Conservation (phyloP, 2,888 invertebrate species). For the Mythimna pallens region DNA sequence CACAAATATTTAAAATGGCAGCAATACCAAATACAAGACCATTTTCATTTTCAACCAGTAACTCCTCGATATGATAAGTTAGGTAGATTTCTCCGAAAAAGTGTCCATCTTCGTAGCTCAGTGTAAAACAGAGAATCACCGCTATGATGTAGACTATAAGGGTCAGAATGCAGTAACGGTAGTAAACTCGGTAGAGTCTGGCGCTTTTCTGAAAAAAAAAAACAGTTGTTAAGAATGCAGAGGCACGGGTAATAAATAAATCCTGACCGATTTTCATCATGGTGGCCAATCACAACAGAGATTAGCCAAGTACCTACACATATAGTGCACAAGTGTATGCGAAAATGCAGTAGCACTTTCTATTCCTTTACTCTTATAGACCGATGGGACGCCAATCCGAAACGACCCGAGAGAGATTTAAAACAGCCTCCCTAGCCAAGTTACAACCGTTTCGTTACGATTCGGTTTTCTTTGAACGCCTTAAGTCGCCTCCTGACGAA, state of each 20-base stretch:
- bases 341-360: no score
- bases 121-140: not conserved
- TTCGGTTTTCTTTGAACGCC: no score
- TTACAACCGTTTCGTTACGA: no score
- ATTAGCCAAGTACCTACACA: no score
- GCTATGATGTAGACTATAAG: conserved; percentile 13
- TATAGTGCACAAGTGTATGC: no score
- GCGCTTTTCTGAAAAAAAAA: conserved; percentile 29
- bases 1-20: conserved; percentile 22
- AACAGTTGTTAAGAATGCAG: not conserved
- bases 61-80: conserved; percentile 4
- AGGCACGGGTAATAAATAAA: not conserved
- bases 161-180: conserved; percentile 25
- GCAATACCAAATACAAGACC: not conserved
- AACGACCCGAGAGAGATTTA: no score
- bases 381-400: no score
- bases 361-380: no score
- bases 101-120: not conserved
- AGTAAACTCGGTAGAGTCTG: conserved; percentile 23
- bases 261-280: not conserved
- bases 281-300: not conserved
- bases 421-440: no score
- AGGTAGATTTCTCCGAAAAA: conserved; percentile 22
- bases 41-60: fast-evolving
- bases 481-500: no score